A percentile compares a stretch with the other conserved stretches of the same genome.
Evolutionary conservation across 1,140 invertebrate species (phyloP).

Genomic region (Scaptomyza graminum): DNA sequence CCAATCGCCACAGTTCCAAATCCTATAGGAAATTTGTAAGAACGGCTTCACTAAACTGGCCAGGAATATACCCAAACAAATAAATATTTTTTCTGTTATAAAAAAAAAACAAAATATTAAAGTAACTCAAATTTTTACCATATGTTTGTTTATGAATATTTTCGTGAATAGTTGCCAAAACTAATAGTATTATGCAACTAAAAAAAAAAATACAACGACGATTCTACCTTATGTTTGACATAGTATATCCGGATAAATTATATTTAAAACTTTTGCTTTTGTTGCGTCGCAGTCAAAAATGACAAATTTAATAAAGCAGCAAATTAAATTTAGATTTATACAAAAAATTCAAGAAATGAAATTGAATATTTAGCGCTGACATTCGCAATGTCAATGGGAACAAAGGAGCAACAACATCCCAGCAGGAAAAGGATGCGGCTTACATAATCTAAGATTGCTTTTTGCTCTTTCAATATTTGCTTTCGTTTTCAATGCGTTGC

Average conservation of each 20-base stretch:
- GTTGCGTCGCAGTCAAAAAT: neutral
- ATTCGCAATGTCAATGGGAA: conserved; percentile 47
- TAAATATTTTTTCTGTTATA: too few species aligned
- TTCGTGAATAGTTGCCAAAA: conserved; percentile 72
- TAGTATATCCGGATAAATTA: conserved; percentile 18
- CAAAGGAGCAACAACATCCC: neutral
- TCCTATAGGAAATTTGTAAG: too few species aligned
- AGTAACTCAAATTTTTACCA: too few species aligned
- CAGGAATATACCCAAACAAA: too few species aligned
- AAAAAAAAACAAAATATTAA: too few species aligned
- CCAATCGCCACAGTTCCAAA: too few species aligned
- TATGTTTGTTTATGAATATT: too few species aligned
- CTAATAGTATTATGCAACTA: conserved; percentile 74
- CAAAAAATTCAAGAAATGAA: conserved; percentile 5
- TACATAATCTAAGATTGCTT: conserved; percentile 30
- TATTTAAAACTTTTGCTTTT: conserved; percentile 40
- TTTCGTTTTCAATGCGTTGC: conserved; percentile 68
- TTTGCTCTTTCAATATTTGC: conserved; percentile 27
- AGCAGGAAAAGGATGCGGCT: conserved; percentile 6
- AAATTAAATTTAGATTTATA: conserved; percentile 28
- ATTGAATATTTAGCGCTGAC: conserved; percentile 28
- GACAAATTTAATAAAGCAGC: conserved; percentile 5
- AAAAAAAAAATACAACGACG: conserved; percentile 3
- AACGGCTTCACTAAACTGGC: too few species aligned
- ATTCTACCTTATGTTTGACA: conserved; percentile 27